Base-by-base conservation (phyloP, 2,797 vertebrate genomes). In the Acipenser ruthenus region DNA sequence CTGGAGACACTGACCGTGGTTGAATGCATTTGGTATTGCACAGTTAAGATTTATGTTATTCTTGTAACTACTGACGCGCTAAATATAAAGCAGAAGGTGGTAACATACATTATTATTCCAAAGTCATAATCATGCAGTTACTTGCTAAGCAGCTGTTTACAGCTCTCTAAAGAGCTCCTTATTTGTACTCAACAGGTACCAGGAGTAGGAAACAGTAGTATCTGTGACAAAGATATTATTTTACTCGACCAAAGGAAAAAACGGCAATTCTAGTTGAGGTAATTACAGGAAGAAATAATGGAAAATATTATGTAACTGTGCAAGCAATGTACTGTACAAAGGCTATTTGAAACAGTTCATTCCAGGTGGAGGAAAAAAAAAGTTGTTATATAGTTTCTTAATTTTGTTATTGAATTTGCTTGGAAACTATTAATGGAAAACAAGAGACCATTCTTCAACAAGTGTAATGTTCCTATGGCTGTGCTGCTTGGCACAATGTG, bases 41-140 rank as follows among this genome's bases (percentile, higher is more conserved):
- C 52, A 9, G 52, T 55, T 55, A 55, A 55, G 52, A 55, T 55
- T 55, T 55, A 55, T 55, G 52, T 37, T 37, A 37, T 37, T 37
- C 23, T 4, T 37, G 23, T 55, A 55, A 55, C 52, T 10, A 10
- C 52, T 55, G n/a, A 51, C 65, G 58, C 62, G 59, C 60, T 67
- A 70, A 68, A 70, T 61, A 62, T 51, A 58, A 68, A 68, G 65
- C 11, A 69, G 62, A 66, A 65, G 60, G 64, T 66, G 7, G 49
- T 72, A 70, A 62, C 53, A 49, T 55, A 66, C 50, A 68, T 56
- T 62, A 64, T 62, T 60, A 55, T 69, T 72, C 67, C 50, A 71
- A 64, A 68, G 64, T 66, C 65, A 71, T 68, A 71, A 73, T 62
- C 48, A 70, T 62, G 62, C 64, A 73, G 68, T 70, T 73, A 68